A percentile compares a stretch with the other conserved stretches of the same genome.
Conservation (phyloP, 2,797 vertebrate species). For the Rhinatrema bivittatum region DNA sequence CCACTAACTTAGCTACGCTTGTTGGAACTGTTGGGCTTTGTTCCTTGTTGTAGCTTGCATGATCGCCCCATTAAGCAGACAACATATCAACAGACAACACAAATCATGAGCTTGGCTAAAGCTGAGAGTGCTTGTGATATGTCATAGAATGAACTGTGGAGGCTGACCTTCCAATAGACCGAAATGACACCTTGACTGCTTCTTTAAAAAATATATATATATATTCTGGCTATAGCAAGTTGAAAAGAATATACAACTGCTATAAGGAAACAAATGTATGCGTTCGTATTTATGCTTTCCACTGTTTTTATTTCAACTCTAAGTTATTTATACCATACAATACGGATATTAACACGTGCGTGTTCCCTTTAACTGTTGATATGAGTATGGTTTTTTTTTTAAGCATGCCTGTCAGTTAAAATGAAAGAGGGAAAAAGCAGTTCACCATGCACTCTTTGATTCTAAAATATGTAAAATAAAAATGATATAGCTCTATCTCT, state of each 20-base stretch:
- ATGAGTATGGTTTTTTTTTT: no score
- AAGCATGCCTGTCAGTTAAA: no score
- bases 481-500: no score
- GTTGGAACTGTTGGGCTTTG: conserved; percentile 80
- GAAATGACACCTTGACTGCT: conserved; percentile 38
- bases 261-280: background rate
- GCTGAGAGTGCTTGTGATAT: conserved; percentile 57
- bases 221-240: conserved; percentile 29
- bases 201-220: conserved; percentile 38
- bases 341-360: no score
- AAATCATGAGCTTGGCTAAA: conserved; percentile 75
- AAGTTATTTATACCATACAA: conserved; percentile 2
- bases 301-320: conserved; percentile 4
- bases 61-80: conserved; percentile 97
- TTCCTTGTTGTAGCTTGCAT: conserved; percentile 87
- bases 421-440: no score
- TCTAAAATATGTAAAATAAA: no score
- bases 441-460: no score
- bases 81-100: conserved; percentile 81
- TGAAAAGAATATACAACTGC: background rate
- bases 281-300: background rate
- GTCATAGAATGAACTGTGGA: conserved; percentile 46
- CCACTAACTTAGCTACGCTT: conserved; percentile 63
- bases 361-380: no score
- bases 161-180: conserved; percentile 46